phyloP scores from a whole-genome alignment of 2,113 vertebrate species.

The Zosterops borbonicus region DNA sequence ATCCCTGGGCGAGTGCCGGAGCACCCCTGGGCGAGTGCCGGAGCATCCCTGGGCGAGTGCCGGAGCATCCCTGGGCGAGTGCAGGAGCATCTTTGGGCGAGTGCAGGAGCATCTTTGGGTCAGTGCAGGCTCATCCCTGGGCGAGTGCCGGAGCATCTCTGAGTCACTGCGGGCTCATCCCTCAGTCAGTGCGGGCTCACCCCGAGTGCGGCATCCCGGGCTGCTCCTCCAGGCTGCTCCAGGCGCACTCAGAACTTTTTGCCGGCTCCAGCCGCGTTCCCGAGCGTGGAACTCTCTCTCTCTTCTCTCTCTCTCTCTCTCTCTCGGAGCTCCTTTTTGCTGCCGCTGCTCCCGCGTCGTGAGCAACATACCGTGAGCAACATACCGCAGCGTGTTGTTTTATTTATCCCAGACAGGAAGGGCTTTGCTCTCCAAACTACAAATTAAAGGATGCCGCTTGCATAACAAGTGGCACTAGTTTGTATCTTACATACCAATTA shows the following conservation, averaged over 20 bases:
- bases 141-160: too few relatives aligned
- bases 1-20: background rate
- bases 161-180: too few relatives aligned
- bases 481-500: conserved; percentile 57
- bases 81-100: too few relatives aligned
- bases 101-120: too few relatives aligned
- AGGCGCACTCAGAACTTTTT: conserved; percentile 47
- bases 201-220: background rate
- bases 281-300: too few relatives aligned
- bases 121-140: too few relatives aligned
- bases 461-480: conserved; percentile 64
- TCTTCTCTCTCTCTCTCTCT: too few relatives aligned
- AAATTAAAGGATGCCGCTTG: conserved; percentile 58
- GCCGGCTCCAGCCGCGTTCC: background rate
- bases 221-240: background rate
- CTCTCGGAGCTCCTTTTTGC: background rate
- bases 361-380: conserved; percentile 19
- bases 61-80: too few relatives aligned
- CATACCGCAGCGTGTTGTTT: conserved; percentile 59
- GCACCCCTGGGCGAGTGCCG: too few relatives aligned
- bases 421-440: conserved; percentile 54
- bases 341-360: background rate
- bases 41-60: too few relatives aligned
- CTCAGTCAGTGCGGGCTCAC: too few relatives aligned
- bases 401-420: conserved; percentile 66